Percentiles rank a stretch among this genome's conserved stretches.
phyloP scores from a whole-genome alignment of 2,113 vertebrate genomes.

The Dermatemys mawii region DNA sequence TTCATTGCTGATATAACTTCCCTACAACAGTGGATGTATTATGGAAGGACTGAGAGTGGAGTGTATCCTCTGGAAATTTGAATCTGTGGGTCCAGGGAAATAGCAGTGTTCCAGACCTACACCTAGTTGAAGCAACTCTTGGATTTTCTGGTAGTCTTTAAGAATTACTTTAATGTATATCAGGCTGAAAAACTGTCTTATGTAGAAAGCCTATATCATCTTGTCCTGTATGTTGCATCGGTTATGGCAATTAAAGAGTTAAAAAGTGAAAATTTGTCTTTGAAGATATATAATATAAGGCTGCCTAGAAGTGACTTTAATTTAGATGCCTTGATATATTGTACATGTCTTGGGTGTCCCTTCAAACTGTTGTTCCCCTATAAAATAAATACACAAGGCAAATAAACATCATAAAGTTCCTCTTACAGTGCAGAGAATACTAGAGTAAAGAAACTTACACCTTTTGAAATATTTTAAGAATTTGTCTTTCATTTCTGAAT shows the following conservation, averaged over 20 bases:
- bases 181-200: neutral
- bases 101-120: rapidly evolving
- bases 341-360: neutral
- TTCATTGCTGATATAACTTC: neutral
- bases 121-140: rapidly evolving
- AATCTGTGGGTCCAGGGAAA: neutral
- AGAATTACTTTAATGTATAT: neutral
- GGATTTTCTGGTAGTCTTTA: neutral
- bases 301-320: neutral
- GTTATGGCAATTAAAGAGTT: neutral
- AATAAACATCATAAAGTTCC: neutral
- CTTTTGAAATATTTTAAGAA: neutral
- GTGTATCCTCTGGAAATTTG: neutral
- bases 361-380: neutral
- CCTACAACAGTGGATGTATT: neutral
- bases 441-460: neutral
- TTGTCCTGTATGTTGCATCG: neutral
- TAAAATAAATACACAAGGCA: neutral
- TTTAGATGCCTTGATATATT: conserved; percentile 4
- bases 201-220: neutral
- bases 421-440: neutral
- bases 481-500: neutral
- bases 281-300: neutral
- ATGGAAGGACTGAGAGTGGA: rapidly evolving
- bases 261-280: neutral